Evolutionary conservation across 1,140 invertebrate genomes (phyloP).

Genomic region (Drosophila melanogaster): Release_6_plus_ISO1_MT NT_033777.3:9016001-9016500

Average conservation of each 20-base stretch:
- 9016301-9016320: neutral
- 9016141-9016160: slow-evolving; percentile 87
- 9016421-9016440: slow-evolving; percentile 89
- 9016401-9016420: slow-evolving; percentile 90
- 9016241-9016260: slow-evolving; percentile 89
- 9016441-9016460: slow-evolving; percentile 89
- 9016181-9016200: slow-evolving; percentile 91
- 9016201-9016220: slow-evolving; percentile 89
- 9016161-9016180: slow-evolving; percentile 89
- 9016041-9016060: slow-evolving; percentile 91
- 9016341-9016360: slow-evolving; percentile 87
- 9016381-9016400: slow-evolving; percentile 85
- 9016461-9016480: slow-evolving; percentile 86
- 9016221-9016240: slow-evolving; percentile 93
- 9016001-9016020: slow-evolving; percentile 88
- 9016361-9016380: slow-evolving; percentile 86
- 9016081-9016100: slow-evolving; percentile 86
- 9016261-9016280: slow-evolving; percentile 86
- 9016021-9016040: slow-evolving; percentile 85
- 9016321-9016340: slow-evolving; percentile 86
- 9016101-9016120: slow-evolving; percentile 88
- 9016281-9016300: too few species aligned
- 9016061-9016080: slow-evolving; percentile 85
- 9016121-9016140: slow-evolving; percentile 92
- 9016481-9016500: slow-evolving; percentile 47